phyloP scores from a whole-genome alignment of 2,797 vertebrate species.

The Sarcophilus harrisii region DNA sequence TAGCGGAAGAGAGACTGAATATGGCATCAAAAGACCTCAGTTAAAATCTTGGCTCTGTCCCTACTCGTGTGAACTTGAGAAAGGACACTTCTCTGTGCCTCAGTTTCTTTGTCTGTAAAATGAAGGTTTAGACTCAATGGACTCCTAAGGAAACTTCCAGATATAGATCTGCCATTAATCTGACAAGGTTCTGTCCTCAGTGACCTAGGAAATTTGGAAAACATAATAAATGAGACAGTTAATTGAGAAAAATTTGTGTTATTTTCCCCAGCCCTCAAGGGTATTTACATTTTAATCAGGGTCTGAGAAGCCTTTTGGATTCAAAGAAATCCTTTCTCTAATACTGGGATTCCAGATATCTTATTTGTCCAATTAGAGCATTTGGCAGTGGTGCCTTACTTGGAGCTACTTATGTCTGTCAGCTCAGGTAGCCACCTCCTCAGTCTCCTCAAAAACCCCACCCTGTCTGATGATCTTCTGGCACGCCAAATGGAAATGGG shows the following conservation, averaged over 20 bases:
- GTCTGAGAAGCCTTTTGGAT: neutral
- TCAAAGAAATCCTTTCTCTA: neutral
- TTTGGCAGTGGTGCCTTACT: neutral
- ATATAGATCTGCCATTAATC: neutral
- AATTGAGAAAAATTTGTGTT: neutral
- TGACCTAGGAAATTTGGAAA: neutral
- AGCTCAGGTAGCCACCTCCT: neutral
- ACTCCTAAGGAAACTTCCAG: neutral
- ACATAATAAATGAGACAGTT: neutral
- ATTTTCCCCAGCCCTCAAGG: neutral
- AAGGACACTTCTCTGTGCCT: neutral
- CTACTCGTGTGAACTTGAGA: neutral
- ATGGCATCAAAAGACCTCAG: neutral
- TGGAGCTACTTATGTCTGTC: neutral
- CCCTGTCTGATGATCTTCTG: constrained; percentile 4
- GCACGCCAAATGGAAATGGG: neutral
- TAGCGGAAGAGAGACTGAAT: neutral
- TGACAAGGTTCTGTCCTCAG: neutral
- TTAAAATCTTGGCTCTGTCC: neutral
- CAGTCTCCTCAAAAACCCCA: neutral
- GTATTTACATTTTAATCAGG: neutral
- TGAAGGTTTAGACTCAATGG: neutral
- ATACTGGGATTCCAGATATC: neutral
- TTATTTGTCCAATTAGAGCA: neutral
- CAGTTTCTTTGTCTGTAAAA: neutral